Conservation (phyloP, 2,888 invertebrate species). For the Plebejus argus region DNA sequence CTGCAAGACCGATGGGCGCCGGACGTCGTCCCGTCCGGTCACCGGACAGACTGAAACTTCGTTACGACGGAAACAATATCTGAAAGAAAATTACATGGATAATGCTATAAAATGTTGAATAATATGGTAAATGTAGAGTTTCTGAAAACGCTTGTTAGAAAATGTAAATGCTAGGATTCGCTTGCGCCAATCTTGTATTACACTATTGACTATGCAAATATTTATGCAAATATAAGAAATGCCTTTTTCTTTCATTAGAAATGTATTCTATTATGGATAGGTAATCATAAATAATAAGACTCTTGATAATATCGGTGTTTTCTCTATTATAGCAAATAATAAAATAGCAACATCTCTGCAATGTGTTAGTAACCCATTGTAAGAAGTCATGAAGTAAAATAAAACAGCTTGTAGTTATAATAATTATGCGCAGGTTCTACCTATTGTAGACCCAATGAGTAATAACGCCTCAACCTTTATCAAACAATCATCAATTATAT, state of each 20-base stretch:
- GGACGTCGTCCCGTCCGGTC: background rate
- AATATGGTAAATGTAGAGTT: background rate
- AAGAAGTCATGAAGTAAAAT: background rate
- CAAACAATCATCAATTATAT: slow-evolving; percentile 22
- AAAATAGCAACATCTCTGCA: background rate
- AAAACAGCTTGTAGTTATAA: background rate
- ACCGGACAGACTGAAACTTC: slow-evolving; percentile 1
- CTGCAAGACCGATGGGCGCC: background rate
- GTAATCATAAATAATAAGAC: too few relatives aligned
- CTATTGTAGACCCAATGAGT: background rate
- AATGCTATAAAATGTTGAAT: background rate
- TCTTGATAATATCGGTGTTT: too few relatives aligned
- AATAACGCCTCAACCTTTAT: slow-evolving; percentile 12
- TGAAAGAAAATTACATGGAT: background rate
- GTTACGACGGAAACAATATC: background rate
- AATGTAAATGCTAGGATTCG: too few relatives aligned
- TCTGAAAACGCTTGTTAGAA: background rate
- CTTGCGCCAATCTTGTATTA: too few relatives aligned
- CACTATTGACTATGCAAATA: too few relatives aligned
- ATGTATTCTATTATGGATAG: too few relatives aligned
- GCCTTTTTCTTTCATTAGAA: too few relatives aligned
- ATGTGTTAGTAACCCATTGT: background rate
- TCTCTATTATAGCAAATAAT: background rate
- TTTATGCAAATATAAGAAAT: too few relatives aligned
- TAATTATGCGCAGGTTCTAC: background rate